Evolutionary conservation across 1,140 invertebrate species (phyloP), one percentile per base, ranked within the genome.

Genomic region (Drosophila paulistorum): DNA sequence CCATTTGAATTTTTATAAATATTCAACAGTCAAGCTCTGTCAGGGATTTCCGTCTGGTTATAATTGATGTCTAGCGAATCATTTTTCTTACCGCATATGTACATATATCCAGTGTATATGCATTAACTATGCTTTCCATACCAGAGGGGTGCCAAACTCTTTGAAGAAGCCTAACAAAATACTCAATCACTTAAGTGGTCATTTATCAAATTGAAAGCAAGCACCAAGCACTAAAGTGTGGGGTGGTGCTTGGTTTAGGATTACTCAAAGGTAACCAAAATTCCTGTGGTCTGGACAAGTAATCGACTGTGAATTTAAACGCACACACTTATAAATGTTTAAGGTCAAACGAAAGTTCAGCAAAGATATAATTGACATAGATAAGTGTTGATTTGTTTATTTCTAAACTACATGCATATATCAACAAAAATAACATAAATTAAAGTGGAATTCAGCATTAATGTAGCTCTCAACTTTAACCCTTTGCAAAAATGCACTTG

Each of bases 171-270:
- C 71, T 73, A 69, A 59, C 45, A 58, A 58, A 72, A 60, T 58
- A 62, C 79, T 81, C 79, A 81, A 81, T 81, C 79, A 81, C 79
- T 64, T 72, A 77, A 77, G 79, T 71, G 79, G 62, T 77, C 79
- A 68, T 74, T 74, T 81, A 81, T 73, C 69, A 74, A 79, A 75
- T 54, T 41, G 39, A 37, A 60, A 33, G 55, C 7, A 60, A 37
- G 41, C 13, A 33, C 63, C 63, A 37, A 30, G 30, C 30, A 45
- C 37, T 13, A 13, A 39, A 13, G 11, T 37, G 35, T 37, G 30
- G 7, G 35, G 58, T 55, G 14, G 65, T 33, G 17, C 20, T 20
- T n/a, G 39, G 48, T 51, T 57, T 80, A 75, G 67, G 42, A 61
- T 76, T 76, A 76, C 74, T 60, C 13, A 7, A 59, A 20, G 17